Evolutionary conservation across 2,888 invertebrate genomes (phyloP).

Genomic region (Autographa pulchrina): DNA sequence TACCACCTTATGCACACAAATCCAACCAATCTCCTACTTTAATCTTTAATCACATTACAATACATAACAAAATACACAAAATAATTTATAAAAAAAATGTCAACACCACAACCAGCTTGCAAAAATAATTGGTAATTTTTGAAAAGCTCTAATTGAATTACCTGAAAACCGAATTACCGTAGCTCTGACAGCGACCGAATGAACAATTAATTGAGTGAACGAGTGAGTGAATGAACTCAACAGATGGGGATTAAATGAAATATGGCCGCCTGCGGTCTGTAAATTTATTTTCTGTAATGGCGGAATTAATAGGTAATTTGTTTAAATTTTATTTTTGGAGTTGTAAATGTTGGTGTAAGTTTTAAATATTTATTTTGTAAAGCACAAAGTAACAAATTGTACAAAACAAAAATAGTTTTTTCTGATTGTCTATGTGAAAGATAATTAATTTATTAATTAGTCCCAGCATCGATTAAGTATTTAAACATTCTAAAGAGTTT

Average conservation of each 20-base stretch:
- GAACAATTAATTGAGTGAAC: constrained; percentile 52
- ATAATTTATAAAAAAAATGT: not conserved
- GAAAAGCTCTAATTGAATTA: constrained; percentile 24
- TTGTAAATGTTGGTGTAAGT: not conserved
- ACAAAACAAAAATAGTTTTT: too few relatives aligned
- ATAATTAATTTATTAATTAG: too few relatives aligned
- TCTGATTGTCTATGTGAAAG: too few relatives aligned
- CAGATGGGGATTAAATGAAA: constrained; percentile 45
- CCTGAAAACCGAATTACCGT: constrained; percentile 33
- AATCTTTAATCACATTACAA: too few relatives aligned
- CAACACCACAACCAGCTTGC: not conserved
- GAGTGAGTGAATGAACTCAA: constrained; percentile 46
- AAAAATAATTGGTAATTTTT: constrained; percentile 4
- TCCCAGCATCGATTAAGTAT: too few relatives aligned
- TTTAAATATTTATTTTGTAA: not conserved
- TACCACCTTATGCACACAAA: not conserved
- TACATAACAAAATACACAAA: too few relatives aligned
- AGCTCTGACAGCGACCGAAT: constrained; percentile 44
- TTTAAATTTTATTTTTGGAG: not conserved
- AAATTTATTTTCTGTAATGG: constrained; percentile 42
- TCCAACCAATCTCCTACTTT: not conserved
- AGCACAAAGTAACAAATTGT: too few relatives aligned
- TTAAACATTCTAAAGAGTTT: too few relatives aligned
- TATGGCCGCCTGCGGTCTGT: constrained; percentile 34
- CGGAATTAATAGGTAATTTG: constrained; percentile 24